These are phyloP conservation scores for Aphidius ervi DNA, from an alignment of 1,140 invertebrate genomes.

Conservation along the genomic window DNA sequence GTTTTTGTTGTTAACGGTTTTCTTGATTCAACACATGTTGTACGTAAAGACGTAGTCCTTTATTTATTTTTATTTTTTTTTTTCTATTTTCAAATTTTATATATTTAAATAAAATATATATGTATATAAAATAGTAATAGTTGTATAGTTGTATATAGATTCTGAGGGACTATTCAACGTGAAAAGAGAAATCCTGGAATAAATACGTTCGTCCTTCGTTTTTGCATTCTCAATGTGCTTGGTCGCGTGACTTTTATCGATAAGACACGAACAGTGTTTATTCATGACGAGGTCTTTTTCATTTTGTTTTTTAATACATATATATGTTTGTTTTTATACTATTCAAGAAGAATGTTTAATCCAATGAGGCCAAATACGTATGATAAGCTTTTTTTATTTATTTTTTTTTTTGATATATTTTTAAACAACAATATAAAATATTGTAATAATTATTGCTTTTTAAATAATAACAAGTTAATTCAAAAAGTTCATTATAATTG, in stretches of 20 bases:
- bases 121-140: not conserved
- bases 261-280: conserved; percentile 11
- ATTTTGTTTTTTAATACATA: not conserved
- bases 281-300: not conserved
- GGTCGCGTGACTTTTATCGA: conserved; percentile 29
- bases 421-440: too few relatives aligned
- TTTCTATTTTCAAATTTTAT: too few relatives aligned
- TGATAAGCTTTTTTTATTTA: too few relatives aligned
- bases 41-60: too few relatives aligned
- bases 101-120: not conserved
- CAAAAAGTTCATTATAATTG: too few relatives aligned
- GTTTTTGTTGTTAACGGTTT: too few relatives aligned
- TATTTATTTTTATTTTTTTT: too few relatives aligned
- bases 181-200: conserved; percentile 27
- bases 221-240: conserved; percentile 1
- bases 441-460: too few relatives aligned
- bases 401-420: too few relatives aligned
- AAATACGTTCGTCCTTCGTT: conserved; percentile 23
- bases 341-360: conserved; percentile 6
- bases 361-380: not conserved
- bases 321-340: not conserved
- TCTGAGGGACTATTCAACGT: conserved; percentile 12
- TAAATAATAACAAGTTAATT: too few relatives aligned
- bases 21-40: too few relatives aligned
- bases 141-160: too few relatives aligned